Percentiles rank a stretch among this genome's conserved stretches.
Evolutionary conservation across 2,797 vertebrate species (phyloP).

Genomic region (Premnoplex brunnescens): DNA sequence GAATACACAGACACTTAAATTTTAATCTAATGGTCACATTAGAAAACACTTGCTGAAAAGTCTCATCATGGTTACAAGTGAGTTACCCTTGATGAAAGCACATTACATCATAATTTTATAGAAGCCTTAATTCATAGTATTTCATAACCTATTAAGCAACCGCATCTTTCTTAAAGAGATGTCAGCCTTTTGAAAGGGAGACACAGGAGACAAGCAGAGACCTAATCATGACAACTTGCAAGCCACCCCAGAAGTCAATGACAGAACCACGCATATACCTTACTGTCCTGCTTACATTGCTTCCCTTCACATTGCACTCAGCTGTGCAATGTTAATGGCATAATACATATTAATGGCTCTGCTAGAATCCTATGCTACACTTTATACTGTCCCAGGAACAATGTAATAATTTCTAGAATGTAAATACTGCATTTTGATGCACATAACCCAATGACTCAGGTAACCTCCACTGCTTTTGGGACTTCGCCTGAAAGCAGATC

Average conservation of each 20-base stretch:
- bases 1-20: not conserved
- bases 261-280: not conserved
- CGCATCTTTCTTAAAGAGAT: not conserved
- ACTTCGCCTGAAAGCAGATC: not conserved
- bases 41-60: not conserved
- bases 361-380: fast-evolving
- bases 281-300: fast-evolving
- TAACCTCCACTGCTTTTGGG: not conserved
- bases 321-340: fast-evolving
- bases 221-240: fast-evolving
- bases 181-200: not conserved
- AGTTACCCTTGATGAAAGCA: not conserved
- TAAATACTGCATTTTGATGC: not conserved
- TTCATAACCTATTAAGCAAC: not conserved
- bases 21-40: not conserved
- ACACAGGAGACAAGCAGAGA: not conserved
- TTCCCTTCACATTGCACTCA: not conserved
- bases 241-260: not conserved
- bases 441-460: fast-evolving
- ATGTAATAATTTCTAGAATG: fast-evolving
- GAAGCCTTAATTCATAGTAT: not conserved
- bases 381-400: not conserved
- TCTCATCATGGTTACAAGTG: not conserved
- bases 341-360: not conserved
- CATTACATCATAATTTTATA: not conserved